Evolutionary conservation across 2,113 vertebrate genomes (phyloP), one percentile per base, ranked within the genome.

Genomic region (Datnioides undecimradiatus): DNA sequence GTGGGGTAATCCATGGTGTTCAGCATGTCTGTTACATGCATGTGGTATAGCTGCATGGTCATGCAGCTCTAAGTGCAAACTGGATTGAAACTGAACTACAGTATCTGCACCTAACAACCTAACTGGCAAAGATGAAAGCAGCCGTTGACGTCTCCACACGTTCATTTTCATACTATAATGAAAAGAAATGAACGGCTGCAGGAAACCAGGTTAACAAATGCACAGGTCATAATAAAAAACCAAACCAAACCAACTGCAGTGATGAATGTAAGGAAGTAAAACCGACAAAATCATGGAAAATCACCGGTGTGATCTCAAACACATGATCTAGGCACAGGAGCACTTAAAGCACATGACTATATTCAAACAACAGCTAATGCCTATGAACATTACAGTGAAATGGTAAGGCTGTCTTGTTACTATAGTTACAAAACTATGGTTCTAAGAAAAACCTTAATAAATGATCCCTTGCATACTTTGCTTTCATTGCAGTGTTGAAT

Each of bases 341-440:
- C 62, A 45, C 9, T 85, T 17, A 63, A 5, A 59, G 23, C 73
- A 73, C 21, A 73, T 80, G 48, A 40, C 19, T 59, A 46, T 27
- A 69, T 65, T 73, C 49, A 80, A 63, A 60, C 51, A 80, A 65
- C 43, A 85, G 57, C 55, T 79, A 79, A 73, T 33, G 25, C 55
- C 38, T 58, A 70, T 58, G 45, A 76, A 58, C 51, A 62, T 71
- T 79, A 60, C 55, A 79, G 40, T 77, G 76, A 86, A 78, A 84
- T 73, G 59, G 38, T 82, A 70, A 86, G 82, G 59, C 57, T 78
- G 67, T 81, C 84, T 86, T 92, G 88, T 90, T 92, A 88, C 87
- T 90, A 86, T 91, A 87, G 89, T 90, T 84, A 93, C 88, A 83
- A 90, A 81, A 82, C 40, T 14, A 34, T 33, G 45, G 58, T 69